A percentile compares a stretch with the other conserved stretches of the same genome.
Conservation (phyloP, 1,140 invertebrate genomes). For the Musca vetustissima region DNA sequence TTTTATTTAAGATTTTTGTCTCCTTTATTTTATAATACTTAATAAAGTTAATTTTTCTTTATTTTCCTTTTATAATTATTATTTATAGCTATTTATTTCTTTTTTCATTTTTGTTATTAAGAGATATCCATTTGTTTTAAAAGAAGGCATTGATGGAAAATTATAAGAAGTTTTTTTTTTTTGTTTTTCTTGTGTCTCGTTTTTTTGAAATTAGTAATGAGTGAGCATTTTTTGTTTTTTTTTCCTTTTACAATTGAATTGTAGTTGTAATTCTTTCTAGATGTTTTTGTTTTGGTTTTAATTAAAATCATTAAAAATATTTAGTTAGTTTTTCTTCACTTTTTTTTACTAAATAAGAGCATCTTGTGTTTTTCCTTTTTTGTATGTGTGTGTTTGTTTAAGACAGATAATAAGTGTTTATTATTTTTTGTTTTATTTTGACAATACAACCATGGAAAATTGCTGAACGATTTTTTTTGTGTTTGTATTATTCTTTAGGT, state of each 20-base stretch:
- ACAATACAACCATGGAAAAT: slow-evolving; percentile 51
- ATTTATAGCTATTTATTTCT: slow-evolving; percentile 2
- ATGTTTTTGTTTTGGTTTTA: neutral
- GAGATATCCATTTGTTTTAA: neutral
- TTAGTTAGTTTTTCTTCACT: too few species aligned
- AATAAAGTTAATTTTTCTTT: slow-evolving; percentile 23
- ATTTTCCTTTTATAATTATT: slow-evolving; percentile 2
- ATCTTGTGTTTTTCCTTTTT: slow-evolving; percentile 25
- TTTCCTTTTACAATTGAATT: slow-evolving; percentile 13
- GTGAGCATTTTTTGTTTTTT: slow-evolving; percentile 11
- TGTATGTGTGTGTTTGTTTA: neutral
- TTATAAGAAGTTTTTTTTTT: neutral
- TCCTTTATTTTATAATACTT: neutral
- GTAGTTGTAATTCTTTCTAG: neutral
- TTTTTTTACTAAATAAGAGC: slow-evolving; percentile 27
- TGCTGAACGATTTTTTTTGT: slow-evolving; percentile 35
- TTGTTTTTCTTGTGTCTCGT: neutral
- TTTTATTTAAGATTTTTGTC: too few species aligned
- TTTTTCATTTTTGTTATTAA: neutral
- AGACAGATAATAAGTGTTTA: too few species aligned
- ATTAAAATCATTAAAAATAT: slow-evolving; percentile 21
- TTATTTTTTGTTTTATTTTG: neutral
- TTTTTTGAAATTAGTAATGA: neutral
- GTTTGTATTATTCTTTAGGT: slow-evolving; percentile 31
- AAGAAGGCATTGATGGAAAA: slow-evolving; percentile 24